phyloP scores from a whole-genome alignment of 2,888 invertebrate species.

The Patella pellucida region DNA sequence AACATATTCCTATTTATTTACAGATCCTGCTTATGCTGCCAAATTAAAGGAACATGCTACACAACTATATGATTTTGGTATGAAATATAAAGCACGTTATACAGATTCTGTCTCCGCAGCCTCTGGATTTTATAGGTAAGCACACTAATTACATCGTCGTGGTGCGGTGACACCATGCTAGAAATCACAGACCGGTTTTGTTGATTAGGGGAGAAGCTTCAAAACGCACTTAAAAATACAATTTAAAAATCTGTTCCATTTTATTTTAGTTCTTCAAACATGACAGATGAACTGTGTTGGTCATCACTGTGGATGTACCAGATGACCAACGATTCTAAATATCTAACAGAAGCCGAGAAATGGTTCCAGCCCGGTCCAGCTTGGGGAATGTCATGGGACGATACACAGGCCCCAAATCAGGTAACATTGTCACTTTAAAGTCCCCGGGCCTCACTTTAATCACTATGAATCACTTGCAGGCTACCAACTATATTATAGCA shows the following conservation, averaged over 20 bases:
- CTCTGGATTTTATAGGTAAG: conserved; percentile 50
- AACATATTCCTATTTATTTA: background rate
- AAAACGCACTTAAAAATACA: too few species aligned
- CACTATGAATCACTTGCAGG: too few species aligned
- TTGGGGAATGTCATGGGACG: conserved; percentile 63
- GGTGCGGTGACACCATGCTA: too few species aligned
- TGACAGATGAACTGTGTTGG: conserved; percentile 58
- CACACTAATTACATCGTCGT: background rate
- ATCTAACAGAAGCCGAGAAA: conserved; percentile 49
- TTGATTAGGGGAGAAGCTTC: too few species aligned
- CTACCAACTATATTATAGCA: too few species aligned
- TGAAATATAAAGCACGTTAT: conserved; percentile 46
- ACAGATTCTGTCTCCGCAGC: conserved; percentile 49
- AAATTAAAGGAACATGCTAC: conserved; percentile 47
- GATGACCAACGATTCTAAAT: conserved; percentile 54
- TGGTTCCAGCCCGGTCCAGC: conserved; percentile 42
- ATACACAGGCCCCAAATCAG: conserved; percentile 48
- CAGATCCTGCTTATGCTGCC: conserved; percentile 45
- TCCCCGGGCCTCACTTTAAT: too few species aligned
- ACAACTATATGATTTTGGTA: conserved; percentile 51
- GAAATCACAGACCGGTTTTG: too few species aligned
- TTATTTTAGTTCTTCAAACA: conserved; percentile 24
- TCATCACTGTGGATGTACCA: conserved; percentile 58
- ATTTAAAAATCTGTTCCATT: background rate
- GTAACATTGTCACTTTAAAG: conserved; percentile 21